Base-by-base conservation (phyloP, 2,797 vertebrate species). In the Hippocampus kuda region DNA sequence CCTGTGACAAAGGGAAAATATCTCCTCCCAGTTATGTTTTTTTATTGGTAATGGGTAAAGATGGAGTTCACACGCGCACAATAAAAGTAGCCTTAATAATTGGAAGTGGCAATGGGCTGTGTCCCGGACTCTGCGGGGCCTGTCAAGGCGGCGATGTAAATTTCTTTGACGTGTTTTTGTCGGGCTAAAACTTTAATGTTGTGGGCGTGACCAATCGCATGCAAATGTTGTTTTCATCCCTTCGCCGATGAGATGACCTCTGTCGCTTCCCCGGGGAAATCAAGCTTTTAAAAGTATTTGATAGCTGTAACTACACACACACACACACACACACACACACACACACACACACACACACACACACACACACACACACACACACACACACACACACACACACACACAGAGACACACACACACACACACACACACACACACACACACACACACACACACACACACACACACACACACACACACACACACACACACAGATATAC, bases 101-200 rank as follows among this genome's bases (percentile, higher is more conserved):
- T 92, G 90, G 86, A 91, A 88, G 89, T 91, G 91, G 88, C 89
- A 89, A 89, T 85, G 90, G 88, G 81, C 89, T 92, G 92, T 92
- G 92, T 92, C 84, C 84, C 84, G 72, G 88, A 83, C 88, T 92
- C 90, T 90, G 92, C 87, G 88, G 92, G 92, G 91, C 20, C 92
- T 93, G 94, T 95, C 94, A 94, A 90, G 80, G 88, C 90, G 84
- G 89, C 91, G 90, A 89, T 94, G 93, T 93, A 95, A 96, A 96
- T 96, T 93, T 94, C 93, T 95, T 93, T 95, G 94, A 95, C 92
- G 90, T 93, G 93, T 96, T 94, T 97, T 94, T 94, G 94, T 96
- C 94, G 93, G 90, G 92, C 93, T 95, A 94, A 94, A 95, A 94
- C 93, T 94, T 94, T 93, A 94, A 94, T 94, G 93, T 93, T 90